Evolutionary conservation across 2,888 invertebrate genomes (phyloP).

Genomic region (Nephrotoma appendiculata): DNA sequence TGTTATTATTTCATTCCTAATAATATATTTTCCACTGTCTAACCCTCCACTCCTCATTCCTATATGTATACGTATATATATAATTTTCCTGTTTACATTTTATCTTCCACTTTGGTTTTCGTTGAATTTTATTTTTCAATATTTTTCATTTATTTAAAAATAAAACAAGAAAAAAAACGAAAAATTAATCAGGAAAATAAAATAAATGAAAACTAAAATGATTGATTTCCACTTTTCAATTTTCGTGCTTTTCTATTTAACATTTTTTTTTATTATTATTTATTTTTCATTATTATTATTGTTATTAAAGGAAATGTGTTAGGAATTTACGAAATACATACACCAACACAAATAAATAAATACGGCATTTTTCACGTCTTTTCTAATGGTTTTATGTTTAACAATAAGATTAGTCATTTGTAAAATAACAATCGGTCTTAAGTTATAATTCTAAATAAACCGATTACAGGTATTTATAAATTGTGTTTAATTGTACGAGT

Average conservation of each 20-base stretch:
- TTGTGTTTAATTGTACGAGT: neutral
- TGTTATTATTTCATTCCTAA: neutral
- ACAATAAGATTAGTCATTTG: neutral
- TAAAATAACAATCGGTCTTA: neutral
- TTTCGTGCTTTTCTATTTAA: neutral
- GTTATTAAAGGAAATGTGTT: neutral
- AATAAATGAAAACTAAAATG: neutral
- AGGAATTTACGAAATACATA: neutral
- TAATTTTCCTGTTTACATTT: neutral
- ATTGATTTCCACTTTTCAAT: neutral
- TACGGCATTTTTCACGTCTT: neutral
- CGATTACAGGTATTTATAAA: neutral
- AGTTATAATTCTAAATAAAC: neutral
- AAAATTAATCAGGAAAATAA: neutral
- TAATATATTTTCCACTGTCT: neutral
- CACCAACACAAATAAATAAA: neutral
- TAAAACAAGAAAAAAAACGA: neutral
- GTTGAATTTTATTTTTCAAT: neutral
- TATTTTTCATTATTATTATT: neutral
- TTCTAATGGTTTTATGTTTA: neutral
- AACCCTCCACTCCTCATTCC: neutral
- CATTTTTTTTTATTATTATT: neutral
- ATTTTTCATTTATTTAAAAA: neutral
- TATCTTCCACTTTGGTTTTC: neutral
- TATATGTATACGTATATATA: neutral